A percentile compares a stretch with the other conserved stretches of the same genome.
Conservation (phyloP, 2,888 invertebrate genomes). For the Clunio marinus region DNA sequence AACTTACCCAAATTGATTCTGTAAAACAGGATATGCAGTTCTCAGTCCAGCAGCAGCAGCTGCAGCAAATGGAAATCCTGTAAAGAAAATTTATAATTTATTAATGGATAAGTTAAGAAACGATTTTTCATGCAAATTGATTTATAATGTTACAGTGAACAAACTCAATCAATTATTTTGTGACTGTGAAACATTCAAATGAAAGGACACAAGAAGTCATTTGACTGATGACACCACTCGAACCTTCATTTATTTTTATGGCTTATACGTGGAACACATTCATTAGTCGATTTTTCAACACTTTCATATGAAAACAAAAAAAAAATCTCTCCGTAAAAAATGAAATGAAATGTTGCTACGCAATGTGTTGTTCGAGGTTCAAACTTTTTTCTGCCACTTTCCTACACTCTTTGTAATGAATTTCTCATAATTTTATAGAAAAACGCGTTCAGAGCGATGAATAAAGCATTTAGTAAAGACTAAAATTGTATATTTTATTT, state of each 20-base stretch:
- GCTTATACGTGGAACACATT: conserved; percentile 18
- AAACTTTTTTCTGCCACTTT: not conserved
- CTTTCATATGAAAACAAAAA: too few species aligned
- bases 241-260: not conserved
- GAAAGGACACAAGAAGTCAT: not conserved
- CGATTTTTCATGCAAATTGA: not conserved
- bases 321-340: not conserved
- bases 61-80: conserved; percentile 68
- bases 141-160: conserved; percentile 15
- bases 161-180: too few species aligned
- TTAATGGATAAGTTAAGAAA: conserved; percentile 39
- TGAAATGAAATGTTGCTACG: not conserved
- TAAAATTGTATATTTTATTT: too few species aligned
- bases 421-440: not conserved
- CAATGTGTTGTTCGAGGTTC: conserved; percentile 14
- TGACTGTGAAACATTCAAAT: too few species aligned
- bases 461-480: too few species aligned
- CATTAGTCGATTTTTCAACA: too few species aligned
- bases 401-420: not conserved
- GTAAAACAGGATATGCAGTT: conserved; percentile 73
- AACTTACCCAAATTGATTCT: conserved; percentile 82
- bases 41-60: conserved; percentile 73
- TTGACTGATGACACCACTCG: not conserved
- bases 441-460: too few species aligned
- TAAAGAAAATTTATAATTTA: conserved; percentile 43